Conservation (phyloP, 2,888 invertebrate species). For the Pseudococcus jackbeardsleyi region DNA sequence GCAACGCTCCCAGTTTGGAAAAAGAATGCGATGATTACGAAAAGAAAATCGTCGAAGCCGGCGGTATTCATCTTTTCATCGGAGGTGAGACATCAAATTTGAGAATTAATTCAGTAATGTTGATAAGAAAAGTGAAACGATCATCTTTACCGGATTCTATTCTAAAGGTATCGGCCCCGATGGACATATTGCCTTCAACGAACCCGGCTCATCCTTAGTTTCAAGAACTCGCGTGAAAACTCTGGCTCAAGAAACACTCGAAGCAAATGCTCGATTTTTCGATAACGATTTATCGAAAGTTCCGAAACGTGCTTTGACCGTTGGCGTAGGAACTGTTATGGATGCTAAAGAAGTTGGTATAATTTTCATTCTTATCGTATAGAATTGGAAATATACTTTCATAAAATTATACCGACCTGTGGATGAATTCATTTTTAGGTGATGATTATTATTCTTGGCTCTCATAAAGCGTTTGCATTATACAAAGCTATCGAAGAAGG, state of each 20-base stretch:
- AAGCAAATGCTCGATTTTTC: conserved; percentile 98
- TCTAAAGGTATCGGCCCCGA: conserved; percentile 94
- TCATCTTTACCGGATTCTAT: neutral
- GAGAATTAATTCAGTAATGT: too few relatives aligned
- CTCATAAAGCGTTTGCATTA: conserved; percentile 95
- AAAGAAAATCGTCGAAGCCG: conserved; percentile 84
- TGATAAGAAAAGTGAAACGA: too few relatives aligned
- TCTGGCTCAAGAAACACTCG: conserved; percentile 94
- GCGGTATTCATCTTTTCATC: conserved; percentile 95
- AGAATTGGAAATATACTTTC: neutral
- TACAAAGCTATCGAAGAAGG: conserved; percentile 99
- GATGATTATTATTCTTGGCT: conserved; percentile 97
- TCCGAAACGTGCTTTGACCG: conserved; percentile 95
- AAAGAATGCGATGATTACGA: conserved; percentile 92
- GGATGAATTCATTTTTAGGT: conserved; percentile 73
- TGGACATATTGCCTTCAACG: conserved; percentile 99
- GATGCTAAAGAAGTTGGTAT: conserved; percentile 98
- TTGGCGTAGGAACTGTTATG: conserved; percentile 99
- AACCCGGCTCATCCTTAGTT: conserved; percentile 96
- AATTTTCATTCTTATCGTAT: conserved; percentile 62
- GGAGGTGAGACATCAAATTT: conserved; percentile 77
- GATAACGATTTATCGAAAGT: conserved; percentile 94
- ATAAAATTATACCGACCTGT: neutral
- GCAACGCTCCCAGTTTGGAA: conserved; percentile 88
- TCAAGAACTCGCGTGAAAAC: conserved; percentile 97